Evolutionary conservation across 1,140 invertebrate genomes (phyloP), one percentile per base, ranked within the genome.

Genomic region (Eriocheir sinensis): DNA sequence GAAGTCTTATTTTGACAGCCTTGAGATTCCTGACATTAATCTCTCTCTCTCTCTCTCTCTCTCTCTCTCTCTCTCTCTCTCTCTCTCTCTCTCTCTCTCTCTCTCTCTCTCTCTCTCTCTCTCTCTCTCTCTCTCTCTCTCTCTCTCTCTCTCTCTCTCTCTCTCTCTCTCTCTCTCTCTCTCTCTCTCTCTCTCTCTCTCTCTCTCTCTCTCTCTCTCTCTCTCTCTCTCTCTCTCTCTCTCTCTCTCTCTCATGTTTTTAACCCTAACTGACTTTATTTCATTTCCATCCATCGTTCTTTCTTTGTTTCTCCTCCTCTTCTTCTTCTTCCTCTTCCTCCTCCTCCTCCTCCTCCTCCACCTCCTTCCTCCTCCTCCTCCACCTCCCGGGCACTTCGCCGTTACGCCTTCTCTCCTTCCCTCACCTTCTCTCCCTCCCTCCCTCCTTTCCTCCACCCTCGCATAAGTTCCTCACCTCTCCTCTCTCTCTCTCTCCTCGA

Each of bases 401-500:
- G 34, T 86, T 86, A 86, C 40, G 36, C 36, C 40, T 86, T 36
- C 83, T n/a, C 60, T 72, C 60, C n/a, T n/a, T 72, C 60, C n/a
- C 60, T 72, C 60, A 30, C 80, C 34, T 41, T n/a, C 83, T 86
- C 60, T n/a, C n/a, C 60, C 60, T 72, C 60, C 60, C n/a, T n/a
- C n/a, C n/a, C n/a, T n/a, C n/a, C n/a, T n/a, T n/a, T 72, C 60
- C 60, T 53, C 48, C 48, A 17, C 48, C 48, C 21, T 0, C 48
- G 2, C 48, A 53, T 21, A 53, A 53, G 48, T 17, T 9, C 48
- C 48, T 53, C 48, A 72, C 60, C 60, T 72, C 27, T 21, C 60
- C 83, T 86, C 83, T 86, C 83, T 86, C 83, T 86, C 60, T 72
- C 27, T 21, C 60, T 34, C 36, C 83, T 86, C 34, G 21, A 38